These are phyloP conservation scores for Smutsia gigantea DNA, from an alignment of 2,797 vertebrate genomes.

Conservation along the genomic window DNA sequence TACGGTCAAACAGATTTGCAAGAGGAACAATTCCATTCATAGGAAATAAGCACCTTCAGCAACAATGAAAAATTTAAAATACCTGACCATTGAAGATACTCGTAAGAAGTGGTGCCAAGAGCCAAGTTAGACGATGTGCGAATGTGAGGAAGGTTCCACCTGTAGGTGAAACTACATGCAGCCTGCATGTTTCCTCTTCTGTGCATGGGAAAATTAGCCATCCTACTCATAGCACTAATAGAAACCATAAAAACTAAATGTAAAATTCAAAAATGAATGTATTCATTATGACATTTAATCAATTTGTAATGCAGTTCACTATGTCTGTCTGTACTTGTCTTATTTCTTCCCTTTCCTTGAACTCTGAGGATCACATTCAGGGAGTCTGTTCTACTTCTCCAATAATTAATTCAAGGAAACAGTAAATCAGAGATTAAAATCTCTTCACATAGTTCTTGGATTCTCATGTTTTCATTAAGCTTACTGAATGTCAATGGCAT, in stretches of 20 bases:
- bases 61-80: neutral
- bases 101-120: neutral
- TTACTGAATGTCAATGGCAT: conserved; percentile 20
- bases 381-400: neutral
- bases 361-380: neutral
- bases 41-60: neutral
- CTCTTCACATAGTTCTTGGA: neutral
- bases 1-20: neutral
- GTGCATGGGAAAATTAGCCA: neutral
- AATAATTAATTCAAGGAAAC: conserved; percentile 52
- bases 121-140: neutral
- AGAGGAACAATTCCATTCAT: neutral
- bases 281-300: neutral
- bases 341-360: neutral
- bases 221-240: neutral
- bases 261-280: neutral
- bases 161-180: neutral
- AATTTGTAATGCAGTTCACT: neutral
- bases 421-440: conserved; percentile 42
- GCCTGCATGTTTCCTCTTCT: neutral
- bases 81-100: neutral
- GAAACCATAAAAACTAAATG: neutral
- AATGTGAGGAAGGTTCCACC: neutral
- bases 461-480: conserved; percentile 42
- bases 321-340: neutral